A percentile compares a stretch with the other conserved stretches of the same genome.
phyloP scores from a whole-genome alignment of 2,113 vertebrate species.

The Sander vitreus region DNA sequence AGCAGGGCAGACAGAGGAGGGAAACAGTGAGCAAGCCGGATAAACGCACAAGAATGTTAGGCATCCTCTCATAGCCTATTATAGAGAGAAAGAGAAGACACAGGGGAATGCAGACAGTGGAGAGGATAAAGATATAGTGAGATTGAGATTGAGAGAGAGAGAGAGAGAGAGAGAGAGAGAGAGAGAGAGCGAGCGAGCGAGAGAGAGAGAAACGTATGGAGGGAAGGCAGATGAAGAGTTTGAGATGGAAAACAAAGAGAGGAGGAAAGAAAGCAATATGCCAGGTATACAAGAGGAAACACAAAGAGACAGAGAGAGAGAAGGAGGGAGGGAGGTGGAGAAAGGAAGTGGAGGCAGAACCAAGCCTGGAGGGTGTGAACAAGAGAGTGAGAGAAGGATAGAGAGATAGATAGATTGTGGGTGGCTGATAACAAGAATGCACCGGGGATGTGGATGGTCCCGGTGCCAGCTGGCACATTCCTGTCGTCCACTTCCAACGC shows the following conservation, averaged over 20 bases:
- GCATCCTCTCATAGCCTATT: conserved; percentile 61
- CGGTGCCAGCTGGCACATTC: conserved; percentile 69
- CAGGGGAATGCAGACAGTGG: conserved; percentile 30
- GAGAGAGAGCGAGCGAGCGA: too few species aligned
- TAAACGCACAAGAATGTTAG: conserved; percentile 72
- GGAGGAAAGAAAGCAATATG: conserved; percentile 40
- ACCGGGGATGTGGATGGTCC: conserved; percentile 51
- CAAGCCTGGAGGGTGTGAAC: conserved; percentile 43
- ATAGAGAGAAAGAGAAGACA: conserved; percentile 29
- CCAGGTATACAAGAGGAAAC: conserved; percentile 50
- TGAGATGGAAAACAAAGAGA: conserved; percentile 42
- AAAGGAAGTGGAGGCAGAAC: conserved; percentile 49
- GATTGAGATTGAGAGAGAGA: not conserved
- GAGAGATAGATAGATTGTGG: conserved; percentile 33
- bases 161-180: not conserved
- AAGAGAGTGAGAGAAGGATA: conserved; percentile 4
- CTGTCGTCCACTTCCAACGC: conserved; percentile 63
- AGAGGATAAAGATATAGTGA: conserved; percentile 25
- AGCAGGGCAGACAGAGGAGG: conserved; percentile 21
- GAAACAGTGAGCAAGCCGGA: conserved; percentile 12
- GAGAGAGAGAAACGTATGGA: not conserved
- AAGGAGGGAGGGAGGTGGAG: conserved; percentile 37
- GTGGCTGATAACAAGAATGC: conserved; percentile 60
- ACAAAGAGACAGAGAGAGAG: not conserved
- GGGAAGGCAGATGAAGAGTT: conserved; percentile 1